phyloP scores from a whole-genome alignment of 2,113 vertebrate species.

The Dipodomys spectabilis region DNA sequence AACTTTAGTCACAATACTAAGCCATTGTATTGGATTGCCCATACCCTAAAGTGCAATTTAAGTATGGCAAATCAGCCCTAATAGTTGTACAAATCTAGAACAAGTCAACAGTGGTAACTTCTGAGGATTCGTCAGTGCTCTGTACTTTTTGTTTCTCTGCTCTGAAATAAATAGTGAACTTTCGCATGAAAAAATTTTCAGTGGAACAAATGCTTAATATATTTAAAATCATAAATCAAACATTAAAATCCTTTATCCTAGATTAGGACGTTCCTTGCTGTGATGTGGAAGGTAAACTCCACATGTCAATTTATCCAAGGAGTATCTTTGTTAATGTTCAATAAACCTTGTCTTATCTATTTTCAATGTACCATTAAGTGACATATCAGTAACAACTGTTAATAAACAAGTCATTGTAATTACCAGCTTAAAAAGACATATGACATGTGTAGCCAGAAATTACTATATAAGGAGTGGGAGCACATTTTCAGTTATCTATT shows the following conservation, averaged over 20 bases:
- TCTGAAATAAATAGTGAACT: background rate
- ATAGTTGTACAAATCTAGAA: slow-evolving; percentile 44
- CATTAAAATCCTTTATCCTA: background rate
- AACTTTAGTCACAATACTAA: slow-evolving; percentile 24
- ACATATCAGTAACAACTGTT: background rate
- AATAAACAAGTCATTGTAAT: background rate
- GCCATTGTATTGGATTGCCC: slow-evolving; percentile 25
- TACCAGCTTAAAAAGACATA: background rate
- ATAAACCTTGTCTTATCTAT: background rate
- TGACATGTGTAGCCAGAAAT: background rate
- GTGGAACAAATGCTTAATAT: background rate
- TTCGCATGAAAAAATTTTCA: background rate
- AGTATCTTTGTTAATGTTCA: background rate
- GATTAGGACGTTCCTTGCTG: background rate
- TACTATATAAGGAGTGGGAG: background rate
- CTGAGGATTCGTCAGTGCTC: background rate
- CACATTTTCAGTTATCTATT: background rate
- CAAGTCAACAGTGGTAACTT: slow-evolving; percentile 52
- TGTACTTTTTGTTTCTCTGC: slow-evolving; percentile 16
- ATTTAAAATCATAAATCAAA: slow-evolving; percentile 30
- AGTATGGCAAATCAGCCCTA: slow-evolving; percentile 5
- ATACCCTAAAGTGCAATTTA: slow-evolving; percentile 3
- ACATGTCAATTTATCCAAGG: background rate
- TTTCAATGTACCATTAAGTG: background rate
- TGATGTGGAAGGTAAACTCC: background rate